A percentile compares a stretch with the other conserved stretches of the same genome.
Conservation (phyloP, 2,113 vertebrate genomes). For the Lutjanus erythropterus region DNA sequence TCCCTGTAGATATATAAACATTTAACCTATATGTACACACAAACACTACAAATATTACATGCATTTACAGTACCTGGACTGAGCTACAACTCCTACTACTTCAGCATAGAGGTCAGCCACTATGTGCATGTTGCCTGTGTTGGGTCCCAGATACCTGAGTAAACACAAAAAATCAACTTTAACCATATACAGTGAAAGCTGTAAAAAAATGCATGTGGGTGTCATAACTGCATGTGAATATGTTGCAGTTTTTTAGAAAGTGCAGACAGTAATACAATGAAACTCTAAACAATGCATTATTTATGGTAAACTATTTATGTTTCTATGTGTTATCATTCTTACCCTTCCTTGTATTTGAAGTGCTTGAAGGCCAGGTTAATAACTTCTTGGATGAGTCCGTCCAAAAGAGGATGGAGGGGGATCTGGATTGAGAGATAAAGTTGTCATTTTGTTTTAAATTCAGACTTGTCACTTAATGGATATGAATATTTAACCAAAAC, state of each 20-base stretch:
- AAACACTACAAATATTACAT: slow-evolving; percentile 9
- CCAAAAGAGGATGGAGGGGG: slow-evolving; percentile 96
- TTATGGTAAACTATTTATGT: not conserved
- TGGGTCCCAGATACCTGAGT: slow-evolving; percentile 95
- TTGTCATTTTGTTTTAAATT: not conserved
- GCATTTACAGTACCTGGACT: slow-evolving; percentile 91
- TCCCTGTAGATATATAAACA: slow-evolving; percentile 5
- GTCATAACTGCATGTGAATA: not conserved
- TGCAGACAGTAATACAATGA: not conserved
- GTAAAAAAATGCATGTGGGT: not conserved
- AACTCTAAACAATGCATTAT: not conserved
- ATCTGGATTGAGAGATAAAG: slow-evolving; percentile 85
- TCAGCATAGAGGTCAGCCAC: slow-evolving; percentile 98
- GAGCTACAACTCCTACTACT: slow-evolving; percentile 96
- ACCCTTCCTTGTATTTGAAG: slow-evolving; percentile 99
- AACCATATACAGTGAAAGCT: not conserved
- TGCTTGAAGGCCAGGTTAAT: slow-evolving; percentile 98
- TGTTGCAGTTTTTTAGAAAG: not conserved
- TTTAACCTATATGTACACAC: not conserved
- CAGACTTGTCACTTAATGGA: too few species aligned
- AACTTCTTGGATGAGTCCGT: slow-evolving; percentile 97
- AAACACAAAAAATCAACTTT: slow-evolving; percentile 18
- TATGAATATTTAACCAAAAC: not conserved
- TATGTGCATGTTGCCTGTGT: slow-evolving; percentile 99
- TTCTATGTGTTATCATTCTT: slow-evolving; percentile 39